These are phyloP conservation scores for Andrena minutula DNA, from an alignment of 2,888 invertebrate genomes.

Conservation along the genomic window DNA sequence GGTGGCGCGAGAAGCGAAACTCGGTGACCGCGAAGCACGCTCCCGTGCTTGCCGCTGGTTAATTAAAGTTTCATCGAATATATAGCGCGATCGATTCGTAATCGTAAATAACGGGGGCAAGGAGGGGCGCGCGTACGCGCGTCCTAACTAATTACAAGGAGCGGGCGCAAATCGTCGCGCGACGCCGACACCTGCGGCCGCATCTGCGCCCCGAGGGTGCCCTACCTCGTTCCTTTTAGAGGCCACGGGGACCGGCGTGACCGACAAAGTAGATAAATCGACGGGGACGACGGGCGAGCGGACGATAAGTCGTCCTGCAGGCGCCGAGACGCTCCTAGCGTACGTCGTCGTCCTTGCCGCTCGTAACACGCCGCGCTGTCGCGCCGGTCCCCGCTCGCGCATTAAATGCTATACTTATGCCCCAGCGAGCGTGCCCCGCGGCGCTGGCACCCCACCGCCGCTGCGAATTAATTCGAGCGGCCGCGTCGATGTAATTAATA, in stretches of 20 bases:
- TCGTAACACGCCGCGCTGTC: slow-evolving; percentile 64
- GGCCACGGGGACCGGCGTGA: slow-evolving; percentile 17
- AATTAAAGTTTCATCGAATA: slow-evolving; percentile 58
- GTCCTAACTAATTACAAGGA: slow-evolving; percentile 52
- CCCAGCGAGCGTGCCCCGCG: slow-evolving; percentile 64
- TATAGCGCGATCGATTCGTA: slow-evolving; percentile 57
- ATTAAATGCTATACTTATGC: slow-evolving; percentile 75
- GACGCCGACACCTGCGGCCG: slow-evolving; percentile 41
- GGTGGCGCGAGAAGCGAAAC: slow-evolving; percentile 6
- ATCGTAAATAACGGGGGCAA: slow-evolving; percentile 48
- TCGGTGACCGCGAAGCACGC: background rate
- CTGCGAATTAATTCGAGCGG: slow-evolving; percentile 76
- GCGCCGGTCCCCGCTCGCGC: slow-evolving; percentile 56
- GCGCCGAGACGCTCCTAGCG: slow-evolving; percentile 29
- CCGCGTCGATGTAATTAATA: slow-evolving; percentile 79
- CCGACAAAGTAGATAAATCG: slow-evolving; percentile 70
- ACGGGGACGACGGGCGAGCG: slow-evolving; percentile 35
- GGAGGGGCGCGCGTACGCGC: background rate
- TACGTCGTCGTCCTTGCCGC: slow-evolving; percentile 46
- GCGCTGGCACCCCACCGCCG: slow-evolving; percentile 64
- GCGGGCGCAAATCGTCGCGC: slow-evolving; percentile 48
- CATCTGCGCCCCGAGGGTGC: slow-evolving; percentile 54
- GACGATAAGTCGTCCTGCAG: slow-evolving; percentile 19
- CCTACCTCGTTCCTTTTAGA: slow-evolving; percentile 18
- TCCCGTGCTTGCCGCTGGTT: slow-evolving; percentile 26